Evolutionary conservation across 2,113 vertebrate genomes (phyloP), one percentile per base, ranked within the genome.

Genomic region (Bufo bufo): DNA sequence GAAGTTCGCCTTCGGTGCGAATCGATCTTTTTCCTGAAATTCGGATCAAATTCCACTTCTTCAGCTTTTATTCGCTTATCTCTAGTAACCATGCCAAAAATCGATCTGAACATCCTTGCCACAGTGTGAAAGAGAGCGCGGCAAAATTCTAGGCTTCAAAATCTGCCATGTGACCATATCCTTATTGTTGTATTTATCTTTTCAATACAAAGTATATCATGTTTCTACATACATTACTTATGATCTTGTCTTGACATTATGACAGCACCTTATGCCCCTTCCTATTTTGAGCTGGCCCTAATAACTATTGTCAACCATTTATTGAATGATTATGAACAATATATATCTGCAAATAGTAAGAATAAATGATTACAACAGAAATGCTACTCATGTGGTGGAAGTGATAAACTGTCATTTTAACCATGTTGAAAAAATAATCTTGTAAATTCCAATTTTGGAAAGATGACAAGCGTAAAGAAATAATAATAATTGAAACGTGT

Each of bases 401-500:
- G 43, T 47, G 19, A 71, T 71, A 71, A 43, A 71, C 10, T 43
- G 66, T 47, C 17, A 75, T 20, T 50, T 50, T 75, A 75, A 75
- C 0, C 47, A 3, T 47, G 45, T 9, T 49, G 72, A 75, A 49
- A 75, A 75, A 5, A 20, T 50, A 3, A 50, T 20, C 6, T 47
- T 20, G 14, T 80, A 80, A 80, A 80, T 58, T 23, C n/a, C 49
- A 80, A 33, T 80, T 80, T 80, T 54, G 50, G 4, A n/a, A 14
- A 80, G n/a, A 14, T 58, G 77, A 58, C n/a, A 80, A 43, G 77
- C 12, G 54, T 59, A 80, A 33, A 59, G 54, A 58, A 80, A 80
- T 58, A 80, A 4, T 33, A 58, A 59, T 79, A 33, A 80, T 43
- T 80, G 52, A 80, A 80, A 80, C 11, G 77, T 59, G 77, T 43